Evolutionary conservation across 2,888 invertebrate species (phyloP), one percentile per base, ranked within the genome.

Genomic region (Mechanitis mazaeus): DNA sequence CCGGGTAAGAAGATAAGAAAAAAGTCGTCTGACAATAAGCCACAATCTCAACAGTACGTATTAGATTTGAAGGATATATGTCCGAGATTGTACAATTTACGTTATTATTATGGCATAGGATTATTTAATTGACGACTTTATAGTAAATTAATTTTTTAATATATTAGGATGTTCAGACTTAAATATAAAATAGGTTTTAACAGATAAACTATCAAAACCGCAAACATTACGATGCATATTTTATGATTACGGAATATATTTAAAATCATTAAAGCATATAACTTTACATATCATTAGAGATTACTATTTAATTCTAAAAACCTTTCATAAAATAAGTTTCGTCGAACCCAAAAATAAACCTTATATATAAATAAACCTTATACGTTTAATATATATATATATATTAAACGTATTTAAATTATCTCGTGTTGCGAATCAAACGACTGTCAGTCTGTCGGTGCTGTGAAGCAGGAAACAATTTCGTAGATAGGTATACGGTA

Each of bases 1-100:
- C 87, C 92, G 82, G 91, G 88, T 86, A 92, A 92, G 86, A 94
- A 94, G 90, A 93, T 93, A 85, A 91, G 93, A 80, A 93, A 93
- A 90, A 94, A 94, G 91, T 91, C 87, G 91, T 91, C 87, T 77
- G 94, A 94, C 85, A 91, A 91, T 83, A 94, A 93, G 91, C 93
- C 93, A 72, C 92, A 92, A 90, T 92, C 93, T 76, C 93, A 93
- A 90, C 92, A 93, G 87, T 91, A 88, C 85, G 90, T 90, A 87
- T 85, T 75, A 81, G 84, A 79, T 80, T 81, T 75, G 79, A 81
- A 77, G 77, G 77, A 78, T 76, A 78, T 77, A 63, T 58, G 63
- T 68, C 65, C 60, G 70, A 69, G 68, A 72, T 68, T 66, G 63
- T 70, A 64, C 45, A 42, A 64, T 47, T 46, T 53, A 50, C 31